A percentile compares a stretch with the other conserved stretches of the same genome.
Conservation (phyloP, 2,113 vertebrate species). For the Anhinga rufa region DNA sequence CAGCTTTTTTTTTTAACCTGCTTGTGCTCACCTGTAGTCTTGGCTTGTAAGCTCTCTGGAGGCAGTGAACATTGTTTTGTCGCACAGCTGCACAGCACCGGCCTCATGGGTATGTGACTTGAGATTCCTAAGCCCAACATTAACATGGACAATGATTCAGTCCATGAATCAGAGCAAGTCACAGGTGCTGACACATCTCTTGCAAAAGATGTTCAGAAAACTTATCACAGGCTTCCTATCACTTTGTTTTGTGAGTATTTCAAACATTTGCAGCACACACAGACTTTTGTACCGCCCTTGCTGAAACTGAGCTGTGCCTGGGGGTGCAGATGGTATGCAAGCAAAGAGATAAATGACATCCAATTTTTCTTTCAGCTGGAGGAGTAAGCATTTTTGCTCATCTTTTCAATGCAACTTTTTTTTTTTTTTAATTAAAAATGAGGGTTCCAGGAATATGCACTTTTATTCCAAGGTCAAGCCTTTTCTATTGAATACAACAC, state of each 20-base stretch:
- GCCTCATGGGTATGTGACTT: neutral
- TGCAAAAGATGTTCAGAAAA: neutral
- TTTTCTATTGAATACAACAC: slow-evolving; percentile 73
- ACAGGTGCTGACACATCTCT: neutral
- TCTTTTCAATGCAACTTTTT: slow-evolving; percentile 74
- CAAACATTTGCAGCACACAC: neutral
- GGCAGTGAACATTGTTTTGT: neutral
- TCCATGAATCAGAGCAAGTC: neutral
- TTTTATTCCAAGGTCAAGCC: slow-evolving; percentile 79
- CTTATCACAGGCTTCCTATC: neutral
- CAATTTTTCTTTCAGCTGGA: neutral
- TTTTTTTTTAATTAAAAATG: slow-evolving; percentile 64
- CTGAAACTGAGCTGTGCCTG: neutral
- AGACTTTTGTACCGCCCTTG: neutral
- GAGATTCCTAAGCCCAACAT: neutral
- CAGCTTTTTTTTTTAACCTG: neutral
- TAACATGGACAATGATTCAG: neutral
- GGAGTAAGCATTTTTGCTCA: neutral
- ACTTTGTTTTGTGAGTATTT: neutral
- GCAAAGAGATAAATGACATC: slow-evolving; percentile 7
- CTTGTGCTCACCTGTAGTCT: neutral
- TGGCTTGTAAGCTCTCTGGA: neutral
- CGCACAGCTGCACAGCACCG: neutral
- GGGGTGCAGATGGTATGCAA: slow-evolving; percentile 33
- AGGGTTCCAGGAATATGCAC: slow-evolving; percentile 66